Base-by-base conservation (phyloP, 1,140 invertebrate species). In the Musca domestica region DNA sequence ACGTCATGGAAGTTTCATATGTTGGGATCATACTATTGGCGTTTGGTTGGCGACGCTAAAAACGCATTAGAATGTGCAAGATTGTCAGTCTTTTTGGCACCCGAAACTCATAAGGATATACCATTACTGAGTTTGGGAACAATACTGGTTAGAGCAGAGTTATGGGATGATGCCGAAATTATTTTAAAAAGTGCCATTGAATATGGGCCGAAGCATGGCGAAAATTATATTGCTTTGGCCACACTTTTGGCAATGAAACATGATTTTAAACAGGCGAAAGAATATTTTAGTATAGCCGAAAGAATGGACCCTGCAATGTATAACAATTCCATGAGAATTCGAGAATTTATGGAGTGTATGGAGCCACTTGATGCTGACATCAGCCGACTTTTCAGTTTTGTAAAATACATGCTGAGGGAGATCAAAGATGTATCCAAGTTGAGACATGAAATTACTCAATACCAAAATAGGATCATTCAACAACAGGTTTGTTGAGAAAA, bases 1-100 rank as follows among this genome's bases (percentile, higher is more conserved):
- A 88, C 89, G 1, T 94, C 92, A 0, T 95, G 93, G 93, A 84
- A 94, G 19, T 87, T 94, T 75, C 90, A 94, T 74, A 93, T 94
- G 77, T 84, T 95, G 74, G 92, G 91, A 51, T 88, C 92, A 15
- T 88, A 95, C 67, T 95, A 92, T 83, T 95, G 93, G 93, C 85
- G 93, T 63, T 88, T 92, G 2, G 88, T 87, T 75, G 94, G 93
- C 25, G 86, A 93, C 77, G 88, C 91, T 9, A 85, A 87, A 27
- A 88, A 91, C 76, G 92, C 92, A 10, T 82, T 95, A 61, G 92
- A 95, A 76, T 95, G 94, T 83, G 87, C 90, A 19, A 84, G 92
- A 17, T 80, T 92, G 72, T 91, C 93, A 30, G 84, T 78, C 90
- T 88, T 83, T 89, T 91, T 46, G 89, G 91, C 58, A 90, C 93